These are phyloP conservation scores for Hippolais icterina DNA, from an alignment of 2,113 vertebrate species.

Conservation along the genomic window DNA sequence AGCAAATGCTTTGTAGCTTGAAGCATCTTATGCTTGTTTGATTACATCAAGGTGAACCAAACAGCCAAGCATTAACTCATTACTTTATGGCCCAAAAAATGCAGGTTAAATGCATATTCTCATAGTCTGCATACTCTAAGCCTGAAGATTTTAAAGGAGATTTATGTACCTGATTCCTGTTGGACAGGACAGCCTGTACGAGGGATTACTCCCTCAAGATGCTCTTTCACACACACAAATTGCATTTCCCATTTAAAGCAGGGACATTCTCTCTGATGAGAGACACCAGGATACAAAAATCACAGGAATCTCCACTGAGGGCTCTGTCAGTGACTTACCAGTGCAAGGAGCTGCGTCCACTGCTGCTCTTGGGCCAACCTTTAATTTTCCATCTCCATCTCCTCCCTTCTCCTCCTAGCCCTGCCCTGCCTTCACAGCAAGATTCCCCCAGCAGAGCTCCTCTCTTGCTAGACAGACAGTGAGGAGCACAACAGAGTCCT, in stretches of 20 bases:
- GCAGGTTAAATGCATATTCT: not conserved
- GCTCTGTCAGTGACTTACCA: accelerated
- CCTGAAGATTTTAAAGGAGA: not conserved
- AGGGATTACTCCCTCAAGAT: not conserved
- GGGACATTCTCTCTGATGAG: accelerated
- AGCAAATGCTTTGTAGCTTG: not conserved
- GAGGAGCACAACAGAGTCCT: not conserved
- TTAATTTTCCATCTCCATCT: not conserved
- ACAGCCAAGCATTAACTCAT: not conserved
- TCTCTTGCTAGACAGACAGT: not conserved
- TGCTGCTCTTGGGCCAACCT: not conserved
- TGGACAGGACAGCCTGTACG: not conserved
- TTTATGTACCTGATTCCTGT: accelerated
- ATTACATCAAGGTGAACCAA: not conserved
- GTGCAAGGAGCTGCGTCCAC: not conserved
- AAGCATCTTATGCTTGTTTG: not conserved
- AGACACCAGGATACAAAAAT: not conserved
- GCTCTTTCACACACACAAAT: not conserved
- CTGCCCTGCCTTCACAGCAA: not conserved
- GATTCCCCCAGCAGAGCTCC: not conserved
- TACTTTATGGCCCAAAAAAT: not conserved
- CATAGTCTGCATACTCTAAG: not conserved
- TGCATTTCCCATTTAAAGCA: not conserved
- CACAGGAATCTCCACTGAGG: accelerated
- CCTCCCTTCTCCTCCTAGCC: not conserved